phyloP scores from a whole-genome alignment of 1,140 invertebrate species.

The Helicoverpa armigera region DNA sequence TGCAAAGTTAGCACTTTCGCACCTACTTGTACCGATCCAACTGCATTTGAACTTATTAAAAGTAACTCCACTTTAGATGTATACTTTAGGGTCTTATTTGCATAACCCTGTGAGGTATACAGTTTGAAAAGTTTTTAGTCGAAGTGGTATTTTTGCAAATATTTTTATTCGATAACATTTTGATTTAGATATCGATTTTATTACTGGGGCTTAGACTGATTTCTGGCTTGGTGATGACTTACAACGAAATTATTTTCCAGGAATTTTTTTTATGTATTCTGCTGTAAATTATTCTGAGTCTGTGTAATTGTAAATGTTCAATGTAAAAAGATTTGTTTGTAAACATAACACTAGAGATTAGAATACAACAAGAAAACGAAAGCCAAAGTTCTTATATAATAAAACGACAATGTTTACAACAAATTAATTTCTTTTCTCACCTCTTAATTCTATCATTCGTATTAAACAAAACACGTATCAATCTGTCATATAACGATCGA shows the following conservation, averaged over 20 bases:
- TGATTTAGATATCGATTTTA: background rate
- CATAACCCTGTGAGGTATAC: conserved; percentile 48
- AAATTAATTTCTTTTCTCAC: conserved; percentile 13
- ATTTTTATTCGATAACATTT: background rate
- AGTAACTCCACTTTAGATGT: conserved; percentile 50
- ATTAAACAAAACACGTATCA: conserved; percentile 14
- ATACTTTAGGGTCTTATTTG: conserved; percentile 48
- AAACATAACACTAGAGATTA: too few species aligned
- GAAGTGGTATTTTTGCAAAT: background rate
- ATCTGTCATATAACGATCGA: conserved; percentile 18
- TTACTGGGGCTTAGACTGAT: background rate
- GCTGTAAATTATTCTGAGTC: too few species aligned
- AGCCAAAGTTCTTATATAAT: background rate
- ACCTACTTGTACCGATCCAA: conserved; percentile 55
- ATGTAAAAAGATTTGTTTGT: too few species aligned
- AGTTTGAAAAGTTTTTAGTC: conserved; percentile 35
- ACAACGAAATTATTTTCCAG: too few species aligned
- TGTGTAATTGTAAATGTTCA: too few species aligned
- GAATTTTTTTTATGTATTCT: too few species aligned
- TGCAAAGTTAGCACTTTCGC: conserved; percentile 54
- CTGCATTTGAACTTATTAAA: conserved; percentile 57
- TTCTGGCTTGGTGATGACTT: too few species aligned
- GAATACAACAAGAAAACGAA: background rate
- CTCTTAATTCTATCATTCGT: background rate
- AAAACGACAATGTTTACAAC: background rate